phyloP scores from a whole-genome alignment of 2,113 vertebrate species.

The Etheostoma cragini region DNA sequence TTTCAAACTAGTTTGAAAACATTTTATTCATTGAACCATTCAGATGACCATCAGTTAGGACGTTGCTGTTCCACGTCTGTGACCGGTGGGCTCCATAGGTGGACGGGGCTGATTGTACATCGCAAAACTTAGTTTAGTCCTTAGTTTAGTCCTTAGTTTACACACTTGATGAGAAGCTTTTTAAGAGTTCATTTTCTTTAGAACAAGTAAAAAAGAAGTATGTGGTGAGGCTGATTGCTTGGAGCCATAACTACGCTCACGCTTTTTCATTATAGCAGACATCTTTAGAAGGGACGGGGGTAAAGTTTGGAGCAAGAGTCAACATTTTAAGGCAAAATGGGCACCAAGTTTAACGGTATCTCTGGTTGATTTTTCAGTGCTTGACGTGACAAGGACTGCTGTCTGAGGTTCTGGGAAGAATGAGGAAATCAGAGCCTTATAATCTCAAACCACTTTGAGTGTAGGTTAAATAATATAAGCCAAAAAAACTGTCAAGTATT shows the following conservation, averaged over 20 bases:
- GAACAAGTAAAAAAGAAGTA: slow-evolving; percentile 53
- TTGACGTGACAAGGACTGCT: slow-evolving; percentile 15
- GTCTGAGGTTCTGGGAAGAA: slow-evolving; percentile 36
- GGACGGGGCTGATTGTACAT: slow-evolving; percentile 70
- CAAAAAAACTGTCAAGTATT: slow-evolving; percentile 20
- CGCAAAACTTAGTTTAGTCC: slow-evolving; percentile 67
- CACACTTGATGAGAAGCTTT: slow-evolving; percentile 37
- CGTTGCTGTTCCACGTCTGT: slow-evolving; percentile 27
- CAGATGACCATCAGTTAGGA: background rate
- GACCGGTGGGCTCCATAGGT: slow-evolving; percentile 9
- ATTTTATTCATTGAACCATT: background rate
- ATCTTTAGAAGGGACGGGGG: slow-evolving; percentile 41
- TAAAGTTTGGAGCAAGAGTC: slow-evolving; percentile 16
- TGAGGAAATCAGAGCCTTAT: slow-evolving; percentile 39
- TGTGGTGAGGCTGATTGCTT: slow-evolving; percentile 41
- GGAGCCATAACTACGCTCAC: slow-evolving; percentile 40
- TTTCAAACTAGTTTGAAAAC: background rate
- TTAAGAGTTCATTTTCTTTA: slow-evolving; percentile 48
- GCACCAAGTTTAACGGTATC: slow-evolving; percentile 32
- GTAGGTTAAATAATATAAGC: slow-evolving; percentile 13
- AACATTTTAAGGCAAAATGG: slow-evolving; percentile 74
- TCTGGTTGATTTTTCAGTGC: slow-evolving; percentile 41
- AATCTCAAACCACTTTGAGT: slow-evolving; percentile 26
- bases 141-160: slow-evolving; percentile 30
- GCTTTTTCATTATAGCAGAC: slow-evolving; percentile 39